These are phyloP conservation scores for Malurus leucopterus DNA, from an alignment of 2,797 vertebrate genomes.

Conservation along the genomic window DNA sequence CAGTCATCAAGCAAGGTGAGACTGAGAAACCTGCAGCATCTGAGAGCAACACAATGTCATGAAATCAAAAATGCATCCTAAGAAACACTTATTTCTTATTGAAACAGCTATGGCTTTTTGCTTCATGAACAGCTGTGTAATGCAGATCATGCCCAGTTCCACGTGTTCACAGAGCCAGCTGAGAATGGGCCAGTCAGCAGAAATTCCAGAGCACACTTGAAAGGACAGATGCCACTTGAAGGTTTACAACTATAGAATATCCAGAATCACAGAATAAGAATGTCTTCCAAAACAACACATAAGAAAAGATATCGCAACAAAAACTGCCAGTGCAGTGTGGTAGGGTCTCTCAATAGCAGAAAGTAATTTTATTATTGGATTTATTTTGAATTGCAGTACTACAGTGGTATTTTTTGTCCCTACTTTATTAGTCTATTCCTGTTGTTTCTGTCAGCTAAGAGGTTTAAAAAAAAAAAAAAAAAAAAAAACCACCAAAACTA, in stretches of 20 bases:
- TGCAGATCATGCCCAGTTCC: accelerated
- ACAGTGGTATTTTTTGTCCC: accelerated
- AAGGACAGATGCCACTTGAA: not conserved
- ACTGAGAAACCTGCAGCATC: not conserved
- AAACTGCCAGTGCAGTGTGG: accelerated
- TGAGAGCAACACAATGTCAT: not conserved
- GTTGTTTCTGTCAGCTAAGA: not conserved
- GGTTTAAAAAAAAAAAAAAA: accelerated
- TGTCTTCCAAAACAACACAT: not conserved
- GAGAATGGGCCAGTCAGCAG: not conserved
- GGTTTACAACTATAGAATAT: not conserved
- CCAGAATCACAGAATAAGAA: not conserved
- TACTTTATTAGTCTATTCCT: not conserved
- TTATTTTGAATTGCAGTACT: not conserved
- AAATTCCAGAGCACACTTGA: not conserved
- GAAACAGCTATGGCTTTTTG: not conserved
- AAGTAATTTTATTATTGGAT: not conserved
- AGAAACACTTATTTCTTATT: not conserved
- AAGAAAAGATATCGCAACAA: not conserved
- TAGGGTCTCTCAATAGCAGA: not conserved
- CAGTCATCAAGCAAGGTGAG: not conserved
- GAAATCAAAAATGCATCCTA: not conserved
- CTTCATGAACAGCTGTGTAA: not conserved
- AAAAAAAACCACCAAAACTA: too few relatives aligned
- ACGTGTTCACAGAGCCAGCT: not conserved